Base-by-base conservation (phyloP, 2,113 vertebrate species). In the Oreotrochilus melanogaster region DNA sequence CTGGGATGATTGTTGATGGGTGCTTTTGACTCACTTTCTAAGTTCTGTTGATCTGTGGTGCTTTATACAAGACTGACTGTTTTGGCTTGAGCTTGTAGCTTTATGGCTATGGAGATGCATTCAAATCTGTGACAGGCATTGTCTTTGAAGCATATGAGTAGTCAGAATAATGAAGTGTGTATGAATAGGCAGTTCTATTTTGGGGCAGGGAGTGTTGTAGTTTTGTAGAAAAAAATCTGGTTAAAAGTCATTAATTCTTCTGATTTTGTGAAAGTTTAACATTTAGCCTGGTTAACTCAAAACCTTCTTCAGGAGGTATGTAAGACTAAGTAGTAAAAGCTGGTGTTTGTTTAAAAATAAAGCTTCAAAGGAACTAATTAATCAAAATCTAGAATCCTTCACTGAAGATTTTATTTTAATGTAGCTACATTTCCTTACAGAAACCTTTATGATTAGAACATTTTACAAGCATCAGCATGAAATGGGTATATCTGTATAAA, bases 11-110 rank as follows among this genome's bases (percentile, higher is more conserved):
- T 69, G 28, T 25, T 88, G 61, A 64, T 0, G 0, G 85, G 45
- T 47, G 18, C 54, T 93, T 92, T 57, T 95, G 70, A 92, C 74
- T 67, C 78, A 80, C 47, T 88, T 94, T 37, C 42, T 66, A 61
- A 88, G 14, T 89, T 73, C 78, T 79, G 3, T 90, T 96, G 58
- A 80, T 89, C 61, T 82, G 27, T 79, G 4, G 7, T 82, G 30
- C 39, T 93, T 95, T 93, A 88, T 74, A 30, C 92, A 92, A 86
- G 66, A 56, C 27, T 11, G 47, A 39, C 47, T 73, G 67, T 72
- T 83, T 67, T 90, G 94, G 39, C 73, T 89, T 84, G 54, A 73
- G 54, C 30, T 85, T 54, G 37, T 80, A 54, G 35, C 69, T 60
- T 93, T 79, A 70, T 1, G 2, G 33, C 62, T 88, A 23, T 57